phyloP scores from a whole-genome alignment of 2,113 vertebrate species.

The Acrocephalus arundinaceus region DNA sequence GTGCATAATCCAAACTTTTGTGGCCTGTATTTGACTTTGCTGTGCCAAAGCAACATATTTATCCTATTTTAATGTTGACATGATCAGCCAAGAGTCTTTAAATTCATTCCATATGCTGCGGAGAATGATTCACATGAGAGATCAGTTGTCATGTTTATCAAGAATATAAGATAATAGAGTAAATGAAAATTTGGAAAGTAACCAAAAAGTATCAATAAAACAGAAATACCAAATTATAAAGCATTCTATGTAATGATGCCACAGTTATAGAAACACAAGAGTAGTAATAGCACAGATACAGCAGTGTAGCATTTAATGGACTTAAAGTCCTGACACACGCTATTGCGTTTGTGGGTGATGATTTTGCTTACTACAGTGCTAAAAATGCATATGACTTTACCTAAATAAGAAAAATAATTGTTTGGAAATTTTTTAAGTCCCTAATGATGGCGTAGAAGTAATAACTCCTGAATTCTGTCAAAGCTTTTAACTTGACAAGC shows the following conservation, averaged over 20 bases:
- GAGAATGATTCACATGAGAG: neutral
- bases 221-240: neutral
- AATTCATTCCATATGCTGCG: slow-evolving; percentile 33
- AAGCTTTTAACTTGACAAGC: neutral
- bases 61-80: slow-evolving; percentile 41
- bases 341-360: neutral
- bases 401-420: neutral
- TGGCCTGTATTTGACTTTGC: slow-evolving; percentile 10
- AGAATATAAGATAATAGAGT: neutral
- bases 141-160: slow-evolving; percentile 4
- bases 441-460: neutral
- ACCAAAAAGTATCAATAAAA: neutral
- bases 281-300: neutral
- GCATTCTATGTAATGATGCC: neutral
- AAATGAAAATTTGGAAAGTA: neutral
- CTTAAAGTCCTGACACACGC: neutral
- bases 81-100: slow-evolving; percentile 37
- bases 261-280: neutral
- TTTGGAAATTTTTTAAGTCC: neutral
- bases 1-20: slow-evolving; percentile 15
- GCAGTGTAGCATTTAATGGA: neutral
- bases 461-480: neutral
- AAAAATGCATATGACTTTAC: neutral
- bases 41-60: slow-evolving; percentile 47
- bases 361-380: neutral